These are phyloP conservation scores for Papilio polytes DNA, from an alignment of 1,140 invertebrate species.

Conservation along the genomic window DNA sequence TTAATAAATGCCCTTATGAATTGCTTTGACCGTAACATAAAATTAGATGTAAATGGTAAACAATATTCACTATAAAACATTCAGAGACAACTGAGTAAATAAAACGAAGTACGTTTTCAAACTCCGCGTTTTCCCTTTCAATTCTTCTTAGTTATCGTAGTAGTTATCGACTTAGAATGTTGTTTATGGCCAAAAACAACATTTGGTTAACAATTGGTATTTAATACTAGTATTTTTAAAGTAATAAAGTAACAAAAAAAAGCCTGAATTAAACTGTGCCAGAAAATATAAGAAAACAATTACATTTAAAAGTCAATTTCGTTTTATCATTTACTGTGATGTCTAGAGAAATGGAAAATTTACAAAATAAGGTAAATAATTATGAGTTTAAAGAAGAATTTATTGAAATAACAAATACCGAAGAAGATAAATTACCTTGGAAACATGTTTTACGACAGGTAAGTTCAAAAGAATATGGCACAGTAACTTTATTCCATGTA, in stretches of 20 bases:
- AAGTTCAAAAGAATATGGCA: background rate
- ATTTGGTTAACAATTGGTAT: background rate
- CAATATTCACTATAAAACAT: background rate
- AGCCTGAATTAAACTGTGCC: background rate
- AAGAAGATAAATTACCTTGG: background rate
- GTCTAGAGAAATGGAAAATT: background rate
- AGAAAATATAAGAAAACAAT: background rate
- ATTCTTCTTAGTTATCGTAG: too few relatives aligned
- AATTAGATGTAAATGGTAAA: background rate
- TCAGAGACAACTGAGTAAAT: background rate
- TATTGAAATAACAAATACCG: background rate
- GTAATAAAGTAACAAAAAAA: too few relatives aligned
- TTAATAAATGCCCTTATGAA: background rate
- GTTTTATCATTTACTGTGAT: background rate
- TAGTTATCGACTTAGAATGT: background rate
- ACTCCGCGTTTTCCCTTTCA: background rate
- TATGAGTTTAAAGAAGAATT: background rate
- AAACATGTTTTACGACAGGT: background rate
- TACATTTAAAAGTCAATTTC: background rate
- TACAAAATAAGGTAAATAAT: background rate
- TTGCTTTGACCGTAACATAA: background rate
- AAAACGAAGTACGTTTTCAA: background rate
- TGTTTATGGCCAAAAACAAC: background rate
- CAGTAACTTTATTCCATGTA: too few relatives aligned
- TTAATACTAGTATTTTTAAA: too few relatives aligned